Evolutionary conservation across 2,797 vertebrate genomes (phyloP), one percentile per base, ranked within the genome.

Genomic region (Poeciliopsis gracilis): DNA sequence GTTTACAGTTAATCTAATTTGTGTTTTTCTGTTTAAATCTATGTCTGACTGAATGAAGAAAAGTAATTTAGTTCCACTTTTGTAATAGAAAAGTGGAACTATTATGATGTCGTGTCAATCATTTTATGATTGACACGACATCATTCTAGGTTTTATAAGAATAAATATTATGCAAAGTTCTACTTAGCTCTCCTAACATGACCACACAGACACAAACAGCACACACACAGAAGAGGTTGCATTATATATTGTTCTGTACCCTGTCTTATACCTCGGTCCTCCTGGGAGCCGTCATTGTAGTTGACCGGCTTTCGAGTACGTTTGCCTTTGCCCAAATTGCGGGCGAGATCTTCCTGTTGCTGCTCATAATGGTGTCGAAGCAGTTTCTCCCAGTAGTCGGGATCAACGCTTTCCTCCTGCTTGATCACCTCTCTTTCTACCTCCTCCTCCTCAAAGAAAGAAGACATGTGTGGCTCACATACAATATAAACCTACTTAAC

Each of bases 341-440:
- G 97, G 79, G 98, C 98, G 18, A 99, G 95, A 91, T 99, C 98
- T 88, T 99, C 98, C 82, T 99, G 98, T 75, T 99, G 98, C 92
- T 99, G 98, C 92, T 99, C 98, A 1, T 99, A 99, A 94, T 99
- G 98, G 91, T 99, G 98, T 47, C 98, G 96, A 49, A 99, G 96
- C 87, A 99, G 95, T 89, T 99, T 99, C 94, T 99, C 98, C 98
- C 98, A 99, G 93, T 99, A 99, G 93, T 99, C 98, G 0, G 98
- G 98, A 90, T 99, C 98, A 79, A 99, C 98, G 0, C 97, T 99
- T 88, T 99, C 98, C 86, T 99, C 98, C 93, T 99, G 98, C 88
- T 99, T 99, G 88, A 99, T 99, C 89, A 99, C 99, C 89, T 99
- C 98, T 69, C 98, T 95, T 90, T 99, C 97, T 90, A 99, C 97